Evolutionary conservation across 2,797 vertebrate species (phyloP).

Genomic region (Lepus oiostolus): DNA sequence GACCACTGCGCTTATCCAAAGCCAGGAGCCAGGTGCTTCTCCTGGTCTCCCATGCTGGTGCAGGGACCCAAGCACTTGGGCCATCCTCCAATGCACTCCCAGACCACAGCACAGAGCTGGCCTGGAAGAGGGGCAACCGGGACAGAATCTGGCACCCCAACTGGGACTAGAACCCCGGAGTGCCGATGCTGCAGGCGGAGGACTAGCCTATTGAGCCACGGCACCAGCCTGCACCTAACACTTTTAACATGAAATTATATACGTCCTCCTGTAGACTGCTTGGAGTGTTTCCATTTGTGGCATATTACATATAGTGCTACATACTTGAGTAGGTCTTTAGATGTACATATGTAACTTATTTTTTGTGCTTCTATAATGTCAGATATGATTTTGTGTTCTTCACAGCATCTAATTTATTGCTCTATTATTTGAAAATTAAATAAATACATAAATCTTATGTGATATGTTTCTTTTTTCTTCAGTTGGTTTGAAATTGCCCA

Average conservation of each 20-base stretch:
- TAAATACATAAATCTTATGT: not conserved
- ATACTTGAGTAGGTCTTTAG: not conserved
- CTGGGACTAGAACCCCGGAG: too few species aligned
- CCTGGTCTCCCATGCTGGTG: too few species aligned
- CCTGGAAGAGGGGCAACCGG: too few species aligned
- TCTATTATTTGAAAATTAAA: not conserved
- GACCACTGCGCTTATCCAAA: too few species aligned
- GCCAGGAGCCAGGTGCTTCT: too few species aligned
- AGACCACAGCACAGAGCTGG: too few species aligned
- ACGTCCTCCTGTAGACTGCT: not conserved
- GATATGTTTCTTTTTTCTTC: not conserved
- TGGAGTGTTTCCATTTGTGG: not conserved
- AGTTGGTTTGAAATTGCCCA: not conserved
- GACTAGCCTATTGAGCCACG: too few species aligned
- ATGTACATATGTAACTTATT: not conserved
- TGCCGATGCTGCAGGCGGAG: too few species aligned
- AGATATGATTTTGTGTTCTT: not conserved
- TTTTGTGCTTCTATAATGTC: not conserved
- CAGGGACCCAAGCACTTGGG: too few species aligned
- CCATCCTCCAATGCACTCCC: too few species aligned
- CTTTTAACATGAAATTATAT: conserved; percentile 26
- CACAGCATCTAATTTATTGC: not conserved
- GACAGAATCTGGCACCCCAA: too few species aligned
- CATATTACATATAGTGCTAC: not conserved
- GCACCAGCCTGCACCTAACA: too few species aligned